These are phyloP conservation scores for Dicentrarchus labrax DNA, from an alignment of 2,113 vertebrate genomes.

Conservation along the genomic window DNA sequence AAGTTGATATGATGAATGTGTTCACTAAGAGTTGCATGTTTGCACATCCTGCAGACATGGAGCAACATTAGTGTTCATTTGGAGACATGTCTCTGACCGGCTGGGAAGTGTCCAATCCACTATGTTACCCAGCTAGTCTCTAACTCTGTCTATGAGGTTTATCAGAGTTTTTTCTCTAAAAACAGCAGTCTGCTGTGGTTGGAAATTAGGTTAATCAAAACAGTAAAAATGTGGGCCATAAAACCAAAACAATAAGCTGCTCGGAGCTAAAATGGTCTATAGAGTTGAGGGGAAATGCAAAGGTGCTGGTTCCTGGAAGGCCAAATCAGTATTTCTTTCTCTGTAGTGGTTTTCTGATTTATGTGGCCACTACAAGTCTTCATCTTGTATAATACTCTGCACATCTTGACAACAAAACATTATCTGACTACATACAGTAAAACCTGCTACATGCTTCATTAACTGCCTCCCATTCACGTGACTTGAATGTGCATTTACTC, in stretches of 20 bases:
- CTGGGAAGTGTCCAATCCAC: too few species aligned
- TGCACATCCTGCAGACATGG: not conserved
- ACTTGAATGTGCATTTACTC: conserved; percentile 8
- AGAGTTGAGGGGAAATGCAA: too few species aligned
- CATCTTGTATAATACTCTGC: not conserved
- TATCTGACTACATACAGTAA: not conserved
- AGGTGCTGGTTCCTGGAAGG: not conserved
- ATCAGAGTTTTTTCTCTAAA: too few species aligned
- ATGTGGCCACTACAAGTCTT: not conserved
- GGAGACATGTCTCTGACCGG: not conserved
- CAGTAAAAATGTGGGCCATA: too few species aligned
- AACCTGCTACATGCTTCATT: not conserved
- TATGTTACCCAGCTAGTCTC: not conserved
- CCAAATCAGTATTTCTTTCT: not conserved
- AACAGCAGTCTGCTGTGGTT: too few species aligned
- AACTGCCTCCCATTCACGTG: not conserved
- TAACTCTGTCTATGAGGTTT: not conserved
- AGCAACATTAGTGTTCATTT: not conserved
- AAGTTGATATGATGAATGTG: not conserved
- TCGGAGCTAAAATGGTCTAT: too few species aligned
- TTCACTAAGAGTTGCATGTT: not conserved
- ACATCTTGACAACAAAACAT: not conserved
- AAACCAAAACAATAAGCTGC: too few species aligned
- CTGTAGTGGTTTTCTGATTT: not conserved
- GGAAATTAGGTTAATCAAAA: too few species aligned